Percentiles rank a stretch among this genome's conserved stretches.
These are phyloP conservation scores for Clarias macrocephalus DNA, from an alignment of 2,113 vertebrate genomes.

Conservation along the genomic window DNA sequence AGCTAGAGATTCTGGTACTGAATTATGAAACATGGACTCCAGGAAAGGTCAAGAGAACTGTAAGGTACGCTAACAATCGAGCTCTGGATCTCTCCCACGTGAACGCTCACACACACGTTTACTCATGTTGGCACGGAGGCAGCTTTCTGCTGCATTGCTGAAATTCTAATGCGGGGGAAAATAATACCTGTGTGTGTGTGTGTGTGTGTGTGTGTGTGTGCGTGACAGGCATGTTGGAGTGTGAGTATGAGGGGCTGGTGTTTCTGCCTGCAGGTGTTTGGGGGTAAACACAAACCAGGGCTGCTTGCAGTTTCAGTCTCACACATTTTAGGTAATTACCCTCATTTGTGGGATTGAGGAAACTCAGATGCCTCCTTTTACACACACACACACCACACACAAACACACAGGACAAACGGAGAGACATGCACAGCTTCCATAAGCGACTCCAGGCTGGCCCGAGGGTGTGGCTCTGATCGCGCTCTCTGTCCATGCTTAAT, in stretches of 20 bases:
- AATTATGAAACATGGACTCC: conserved; percentile 49
- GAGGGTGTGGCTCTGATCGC: conserved; percentile 35
- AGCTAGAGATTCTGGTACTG: conserved; percentile 26
- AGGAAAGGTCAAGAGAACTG: conserved; percentile 43
- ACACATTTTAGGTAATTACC: not conserved
- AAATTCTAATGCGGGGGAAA: conserved; percentile 62
- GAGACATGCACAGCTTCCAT: conserved; percentile 27
- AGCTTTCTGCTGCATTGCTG: conserved; percentile 49
- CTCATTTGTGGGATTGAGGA: not conserved
- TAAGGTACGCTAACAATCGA: conserved; percentile 32
- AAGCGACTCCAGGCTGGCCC: conserved; percentile 28
- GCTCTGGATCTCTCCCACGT: conserved; percentile 34
- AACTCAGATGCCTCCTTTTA: not conserved
- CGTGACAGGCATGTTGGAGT: not conserved
- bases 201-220: conserved; percentile 39
- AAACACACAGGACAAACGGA: not conserved
- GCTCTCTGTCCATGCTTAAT: conserved; percentile 34
- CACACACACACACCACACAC: not conserved
- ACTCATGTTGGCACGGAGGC: conserved; percentile 47
- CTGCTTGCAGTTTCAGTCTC: not conserved
- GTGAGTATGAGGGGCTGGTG: not conserved
- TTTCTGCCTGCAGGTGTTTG: not conserved
- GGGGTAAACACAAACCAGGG: not conserved
- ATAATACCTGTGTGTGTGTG: conserved; percentile 29
- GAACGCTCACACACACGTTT: conserved; percentile 41